phyloP scores from a whole-genome alignment of 2,888 invertebrate species.

The Drosophila emarginata region DNA sequence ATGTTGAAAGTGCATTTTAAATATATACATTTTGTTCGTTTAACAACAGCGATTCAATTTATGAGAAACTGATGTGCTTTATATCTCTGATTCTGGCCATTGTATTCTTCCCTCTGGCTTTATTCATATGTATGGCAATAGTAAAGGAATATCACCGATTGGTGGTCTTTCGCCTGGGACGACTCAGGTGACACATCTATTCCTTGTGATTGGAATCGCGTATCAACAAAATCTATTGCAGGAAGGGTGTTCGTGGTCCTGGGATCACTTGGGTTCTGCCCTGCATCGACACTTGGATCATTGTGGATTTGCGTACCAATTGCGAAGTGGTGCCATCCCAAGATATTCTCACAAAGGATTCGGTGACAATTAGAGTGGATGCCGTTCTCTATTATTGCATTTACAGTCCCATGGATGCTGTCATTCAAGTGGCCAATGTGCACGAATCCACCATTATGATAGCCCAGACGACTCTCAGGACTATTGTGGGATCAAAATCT shows the following conservation, averaged over 20 bases:
- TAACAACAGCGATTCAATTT: too few species aligned
- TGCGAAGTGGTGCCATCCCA: conserved; percentile 86
- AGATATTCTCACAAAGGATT: conserved; percentile 91
- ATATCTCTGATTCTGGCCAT: conserved; percentile 43
- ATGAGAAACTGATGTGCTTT: conserved; percentile 31
- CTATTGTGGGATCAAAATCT: conserved; percentile 95
- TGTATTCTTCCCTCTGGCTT: conserved; percentile 69
- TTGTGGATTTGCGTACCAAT: conserved; percentile 85
- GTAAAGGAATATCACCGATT: conserved; percentile 85
- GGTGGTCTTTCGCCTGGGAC: conserved; percentile 86
- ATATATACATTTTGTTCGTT: too few species aligned
- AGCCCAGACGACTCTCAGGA: conserved; percentile 92
- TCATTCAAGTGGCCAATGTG: conserved; percentile 85
- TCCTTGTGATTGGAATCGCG: accelerated
- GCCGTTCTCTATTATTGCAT: conserved; percentile 92
- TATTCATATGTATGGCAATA: conserved; percentile 75
- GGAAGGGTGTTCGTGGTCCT: conserved; percentile 83
- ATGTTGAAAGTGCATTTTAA: too few species aligned
- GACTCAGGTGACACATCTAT: conserved; percentile 59
- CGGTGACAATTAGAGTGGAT: conserved; percentile 95
- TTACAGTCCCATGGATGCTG: conserved; percentile 88
- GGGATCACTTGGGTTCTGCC: conserved; percentile 86
- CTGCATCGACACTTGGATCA: conserved; percentile 84
- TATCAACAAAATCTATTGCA: background rate
- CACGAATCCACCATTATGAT: conserved; percentile 88